Evolutionary conservation across 2,888 invertebrate species (phyloP), one percentile per base, ranked within the genome.

Genomic region (Lacanobia wlatinum): DNA sequence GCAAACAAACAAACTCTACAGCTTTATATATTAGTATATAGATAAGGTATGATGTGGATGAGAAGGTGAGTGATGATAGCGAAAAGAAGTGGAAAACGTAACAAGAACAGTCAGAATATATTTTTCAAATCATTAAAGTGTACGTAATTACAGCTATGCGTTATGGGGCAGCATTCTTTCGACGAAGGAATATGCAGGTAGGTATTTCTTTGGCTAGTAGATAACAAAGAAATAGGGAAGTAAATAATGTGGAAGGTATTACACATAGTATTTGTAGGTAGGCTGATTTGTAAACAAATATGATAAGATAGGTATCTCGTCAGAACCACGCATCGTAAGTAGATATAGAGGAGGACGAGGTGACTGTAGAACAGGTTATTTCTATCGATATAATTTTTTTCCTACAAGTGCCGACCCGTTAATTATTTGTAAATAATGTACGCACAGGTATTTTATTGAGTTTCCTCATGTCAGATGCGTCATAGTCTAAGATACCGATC

Each of bases 251-350:
- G n/a, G 8, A 74, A 46, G 21, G 21, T 21, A 38, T 52, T 40
- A 46, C 14, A 40, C 3, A 46, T 43, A 38, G 9, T 38, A 21
- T 40, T n/a, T 34, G 21, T 50, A n/a, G 0, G 16, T 65, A 50
- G n/a, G 2, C 10, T 23, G 2, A 62, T 75, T 59, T 38, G 62
- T 79, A 75, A 65, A 79, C 43, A 80, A 12, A 73, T 56, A 14
- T 40, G 64, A 68, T 71, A 72, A 71, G 48, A 69, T 64, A 28
- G 28, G 28, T 28, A 66, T 14, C 2, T 21, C n/a, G 38, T 18
- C 8, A n/a, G n/a, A n/a, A n/a, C n/a, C n/a, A n/a, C n/a, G n/a
- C n/a, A n/a, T n/a, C n/a, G n/a, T n/a, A n/a, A n/a, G n/a, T n/a
- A n/a, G n/a, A n/a, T n/a, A n/a, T n/a, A n/a, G n/a, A n/a, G n/a